Base-by-base conservation (phyloP, 2,888 invertebrate genomes). In the Crematogaster levior region DNA sequence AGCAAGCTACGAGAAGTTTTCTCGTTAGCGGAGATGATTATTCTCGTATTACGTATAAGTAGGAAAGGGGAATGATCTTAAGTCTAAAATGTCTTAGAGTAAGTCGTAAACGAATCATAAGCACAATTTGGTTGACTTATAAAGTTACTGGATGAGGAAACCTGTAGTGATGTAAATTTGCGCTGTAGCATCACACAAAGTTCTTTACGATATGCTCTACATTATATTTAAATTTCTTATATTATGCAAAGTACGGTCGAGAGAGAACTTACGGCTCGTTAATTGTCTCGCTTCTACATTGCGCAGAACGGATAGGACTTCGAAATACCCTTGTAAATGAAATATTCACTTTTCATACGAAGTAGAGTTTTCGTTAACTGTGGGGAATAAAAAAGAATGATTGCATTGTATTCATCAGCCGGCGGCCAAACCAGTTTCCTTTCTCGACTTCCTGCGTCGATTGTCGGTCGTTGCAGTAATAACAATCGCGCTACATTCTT, bases 11-110 rank as follows among this genome's bases (percentile, higher is more conserved):
- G 21, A 51, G 82, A 89, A 87, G 82, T 88, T 88, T 88, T 87
- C 86, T 88, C 84, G 83, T 88, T 88, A 88, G 61, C 80, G 43
- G 34, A 66, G 74, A 85, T 86, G 84, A 88, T 88, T 85, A 88
- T 89, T 88, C 82, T 89, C 82, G 82, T 81, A 84, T 89, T 86
- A 88, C 79, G 68, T 81, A 53, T 37, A 66, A 68, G 66, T 40
- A 65, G 63, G 24, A 12, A 80, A 46, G 37, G 61, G 63, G 24
- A 66, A 56, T 24, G 27, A 37, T 75, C 43, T 61, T 24, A 48
- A 53, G 65, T 61, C 7, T 12, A 53, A 82, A 88, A 81, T 56
- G 53, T 77, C 63, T 34, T 37, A 46, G 75, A 81, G 34, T 34
- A 75, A 65, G 73, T 70, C 60, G 56, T 46, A 66, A 60, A 48